Base-by-base conservation (phyloP, 35 echinoderm and acorn worm species). In the Hemicentrotus pulcherrimus region DNA sequence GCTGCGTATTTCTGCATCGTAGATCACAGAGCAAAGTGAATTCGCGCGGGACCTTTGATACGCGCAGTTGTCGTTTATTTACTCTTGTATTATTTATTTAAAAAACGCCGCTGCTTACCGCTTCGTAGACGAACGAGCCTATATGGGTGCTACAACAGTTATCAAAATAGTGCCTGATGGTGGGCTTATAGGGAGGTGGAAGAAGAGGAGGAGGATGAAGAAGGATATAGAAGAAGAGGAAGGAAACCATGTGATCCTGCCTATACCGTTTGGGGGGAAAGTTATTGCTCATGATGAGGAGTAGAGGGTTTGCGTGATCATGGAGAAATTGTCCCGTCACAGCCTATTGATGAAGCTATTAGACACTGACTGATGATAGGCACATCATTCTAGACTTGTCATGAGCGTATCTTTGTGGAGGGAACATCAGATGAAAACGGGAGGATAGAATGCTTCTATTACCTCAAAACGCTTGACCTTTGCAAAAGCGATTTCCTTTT, bases 301-400 rank as follows among this genome's bases (percentile, higher is more conserved):
- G 65, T 78, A 28, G 52, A n/a, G 65, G 65, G 65, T 78, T 78
- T 78, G 65, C 65, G 65, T 78, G 65, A 78, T 78, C 65, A 78
- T 22, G 24, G 65, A 78, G 65, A 78, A 78, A 78, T 78, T 78
- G 65, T 78, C 65, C 65, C 65, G 65, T 78, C 65, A 78, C 65
- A 78, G 65, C 6, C 65, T 30, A 78, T 78, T 78, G 65, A 78
- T 78, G 65, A 78, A 78, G 65, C 65, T 78, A 78, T 78, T 78
- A 78, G 65, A 78, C 65, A 78, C 65, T 24, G 65, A 78, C 65
- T 78, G 65, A 78, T 78, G 65, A 78, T 22, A n/a, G 65, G 6
- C 65, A 28, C 24, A 78, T 78, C 65, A 78, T 28, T 18, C 15
- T 78, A 28, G 18, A 78, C 65, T 78, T 8, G 65, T 2, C 65